These are phyloP conservation scores for Scylla paramamosain DNA, from an alignment of 1,140 invertebrate genomes.

Conservation along the genomic window DNA sequence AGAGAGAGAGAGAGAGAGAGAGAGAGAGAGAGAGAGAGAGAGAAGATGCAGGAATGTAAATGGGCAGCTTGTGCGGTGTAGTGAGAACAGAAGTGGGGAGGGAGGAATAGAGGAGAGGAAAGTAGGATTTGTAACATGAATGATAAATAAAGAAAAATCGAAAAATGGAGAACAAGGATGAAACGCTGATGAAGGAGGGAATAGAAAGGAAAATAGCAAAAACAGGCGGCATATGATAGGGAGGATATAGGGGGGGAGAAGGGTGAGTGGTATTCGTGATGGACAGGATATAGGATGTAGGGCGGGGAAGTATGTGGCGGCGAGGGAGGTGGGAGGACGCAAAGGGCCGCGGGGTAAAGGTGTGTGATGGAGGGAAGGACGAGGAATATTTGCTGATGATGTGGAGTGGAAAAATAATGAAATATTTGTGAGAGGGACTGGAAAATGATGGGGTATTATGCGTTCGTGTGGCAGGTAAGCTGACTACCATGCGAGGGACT, in stretches of 20 bases:
- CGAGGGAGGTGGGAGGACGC: background rate
- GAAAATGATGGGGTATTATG: too few relatives aligned
- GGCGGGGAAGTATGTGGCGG: too few relatives aligned
- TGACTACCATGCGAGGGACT: too few relatives aligned
- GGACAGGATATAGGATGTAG: background rate
- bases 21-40: constrained; percentile 34
- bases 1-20: constrained; percentile 25
- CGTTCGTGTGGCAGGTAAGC: too few relatives aligned
- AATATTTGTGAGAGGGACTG: background rate
- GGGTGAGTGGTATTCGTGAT: background rate
- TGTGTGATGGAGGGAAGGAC: background rate
- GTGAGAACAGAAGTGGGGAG: too few relatives aligned
- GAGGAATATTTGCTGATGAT: background rate
- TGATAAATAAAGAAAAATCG: too few relatives aligned
- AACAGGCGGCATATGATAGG: background rate
- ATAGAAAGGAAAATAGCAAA: background rate
- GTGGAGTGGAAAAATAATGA: background rate
- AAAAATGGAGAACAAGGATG: too few relatives aligned
- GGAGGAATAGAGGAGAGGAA: too few relatives aligned
- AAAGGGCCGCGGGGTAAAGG: background rate
- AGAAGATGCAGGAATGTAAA: background rate
- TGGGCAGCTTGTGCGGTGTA: background rate
- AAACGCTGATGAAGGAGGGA: background rate
- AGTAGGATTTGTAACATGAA: too few relatives aligned
- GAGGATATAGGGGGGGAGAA: background rate